Percentiles rank a stretch among this genome's conserved stretches.
Evolutionary conservation across 2,113 vertebrate species (phyloP).

Genomic region (Perca schrenkii): DNA sequence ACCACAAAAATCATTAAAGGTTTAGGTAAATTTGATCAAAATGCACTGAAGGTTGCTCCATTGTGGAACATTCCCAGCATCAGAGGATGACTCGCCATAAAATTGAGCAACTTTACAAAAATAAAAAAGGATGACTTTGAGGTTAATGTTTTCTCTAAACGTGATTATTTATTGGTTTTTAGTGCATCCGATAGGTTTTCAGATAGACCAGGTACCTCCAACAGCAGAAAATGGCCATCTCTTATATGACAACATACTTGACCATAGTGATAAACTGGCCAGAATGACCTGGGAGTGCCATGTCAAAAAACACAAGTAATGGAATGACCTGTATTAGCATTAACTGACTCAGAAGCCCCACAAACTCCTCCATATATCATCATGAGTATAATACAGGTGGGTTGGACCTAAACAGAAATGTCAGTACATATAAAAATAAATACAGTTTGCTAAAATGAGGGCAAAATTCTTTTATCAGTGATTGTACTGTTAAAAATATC

Average conservation of each 20-base stretch:
- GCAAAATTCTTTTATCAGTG: conserved; percentile 78
- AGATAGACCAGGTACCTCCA: conserved; percentile 46
- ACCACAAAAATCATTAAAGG: not conserved
- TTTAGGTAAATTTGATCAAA: not conserved
- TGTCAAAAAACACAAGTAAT: conserved; percentile 50
- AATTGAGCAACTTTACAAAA: not conserved
- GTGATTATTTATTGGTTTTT: conserved; percentile 60
- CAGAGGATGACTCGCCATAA: not conserved
- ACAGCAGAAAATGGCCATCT: conserved; percentile 46
- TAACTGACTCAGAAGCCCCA: conserved; percentile 58
- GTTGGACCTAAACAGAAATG: conserved; percentile 66
- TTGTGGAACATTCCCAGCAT: conserved; percentile 32
- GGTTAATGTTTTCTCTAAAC: conserved; percentile 29
- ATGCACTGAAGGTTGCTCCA: not conserved
- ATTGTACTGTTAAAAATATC: conserved; percentile 82
- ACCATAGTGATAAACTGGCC: conserved; percentile 42
- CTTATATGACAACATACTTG: conserved; percentile 54
- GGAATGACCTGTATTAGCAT: conserved; percentile 46
- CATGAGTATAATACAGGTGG: conserved; percentile 74
- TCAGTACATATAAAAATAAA: conserved; percentile 85
- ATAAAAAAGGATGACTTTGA: not conserved
- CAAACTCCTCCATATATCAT: conserved; percentile 63
- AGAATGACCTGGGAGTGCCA: conserved; percentile 18
- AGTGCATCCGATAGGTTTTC: conserved; percentile 46
- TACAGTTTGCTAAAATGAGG: conserved; percentile 84